These are phyloP conservation scores for Camptogramma bilineatum DNA, from an alignment of 2,888 invertebrate genomes.

Conservation along the genomic window DNA sequence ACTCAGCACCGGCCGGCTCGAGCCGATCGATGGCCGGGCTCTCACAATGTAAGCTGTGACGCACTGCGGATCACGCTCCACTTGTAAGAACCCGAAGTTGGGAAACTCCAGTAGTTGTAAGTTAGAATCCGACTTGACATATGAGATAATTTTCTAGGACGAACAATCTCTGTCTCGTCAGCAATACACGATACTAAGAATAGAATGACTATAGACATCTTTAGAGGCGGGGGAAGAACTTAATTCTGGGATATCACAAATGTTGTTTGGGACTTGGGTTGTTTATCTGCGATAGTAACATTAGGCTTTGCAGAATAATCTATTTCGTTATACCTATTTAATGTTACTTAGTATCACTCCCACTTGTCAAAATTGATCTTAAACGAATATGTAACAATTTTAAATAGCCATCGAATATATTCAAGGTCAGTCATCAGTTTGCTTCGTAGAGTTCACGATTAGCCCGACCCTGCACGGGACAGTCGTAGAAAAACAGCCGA, in stretches of 20 bases:
- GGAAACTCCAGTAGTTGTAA: too few relatives aligned
- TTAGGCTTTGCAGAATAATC: too few relatives aligned
- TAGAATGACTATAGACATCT: background rate
- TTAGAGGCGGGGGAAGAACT: background rate
- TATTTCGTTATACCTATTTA: background rate
- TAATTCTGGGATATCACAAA: background rate
- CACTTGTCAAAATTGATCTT: background rate
- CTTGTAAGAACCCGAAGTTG: too few relatives aligned
- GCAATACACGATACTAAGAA: background rate
- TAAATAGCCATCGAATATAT: background rate
- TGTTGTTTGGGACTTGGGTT: background rate
- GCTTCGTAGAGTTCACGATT: slow-evolving; percentile 6
- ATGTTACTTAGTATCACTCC: background rate
- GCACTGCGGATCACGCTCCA: slow-evolving; percentile 1
- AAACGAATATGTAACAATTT: background rate
- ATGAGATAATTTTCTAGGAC: background rate
- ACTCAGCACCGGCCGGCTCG: background rate
- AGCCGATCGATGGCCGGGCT: background rate
- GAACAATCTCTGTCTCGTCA: background rate
- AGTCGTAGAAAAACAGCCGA: background rate
- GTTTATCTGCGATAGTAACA: background rate
- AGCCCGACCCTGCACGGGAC: background rate
- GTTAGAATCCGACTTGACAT: background rate
- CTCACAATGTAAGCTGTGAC: background rate
- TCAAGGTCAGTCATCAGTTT: background rate